Percentiles rank a stretch among this genome's conserved stretches.
Conservation (phyloP, 2,888 invertebrate genomes). For the Yponomeuta cagnagella region DNA sequence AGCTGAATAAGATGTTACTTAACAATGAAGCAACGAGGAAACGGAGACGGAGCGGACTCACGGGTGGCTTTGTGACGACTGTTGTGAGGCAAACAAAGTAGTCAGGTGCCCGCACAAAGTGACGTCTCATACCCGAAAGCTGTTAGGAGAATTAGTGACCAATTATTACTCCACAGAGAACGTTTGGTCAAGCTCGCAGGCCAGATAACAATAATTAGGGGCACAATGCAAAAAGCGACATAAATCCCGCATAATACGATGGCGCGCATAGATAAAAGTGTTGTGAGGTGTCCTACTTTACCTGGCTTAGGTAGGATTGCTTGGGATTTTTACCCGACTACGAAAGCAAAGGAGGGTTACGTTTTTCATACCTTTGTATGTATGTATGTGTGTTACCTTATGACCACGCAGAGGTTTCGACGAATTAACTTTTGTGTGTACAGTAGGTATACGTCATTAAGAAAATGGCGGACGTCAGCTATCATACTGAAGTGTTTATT, state of each 20-base stretch:
- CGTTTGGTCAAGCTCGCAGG: conserved; percentile 63
- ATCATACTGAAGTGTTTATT: too few species aligned
- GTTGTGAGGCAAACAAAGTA: conserved; percentile 42
- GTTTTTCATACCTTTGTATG: too few species aligned
- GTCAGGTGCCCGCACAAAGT: conserved; percentile 26
- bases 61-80: conserved; percentile 59
- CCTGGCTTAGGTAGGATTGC: conserved; percentile 41
- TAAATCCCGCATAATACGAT: conserved; percentile 74
- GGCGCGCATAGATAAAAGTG: conserved; percentile 55
- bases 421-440: too few species aligned
- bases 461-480: too few species aligned
- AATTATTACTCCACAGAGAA: conserved; percentile 67
- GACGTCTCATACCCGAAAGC: conserved; percentile 45
- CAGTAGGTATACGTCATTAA: too few species aligned
- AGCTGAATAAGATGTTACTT: conserved; percentile 58
- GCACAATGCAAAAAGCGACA: conserved; percentile 72
- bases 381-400: too few species aligned
- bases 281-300: conserved; percentile 44
- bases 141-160: conserved; percentile 73
- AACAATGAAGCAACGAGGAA: not conserved
- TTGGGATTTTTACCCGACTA: too few species aligned
- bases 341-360: too few species aligned
- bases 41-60: conserved; percentile 27
- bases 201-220: conserved; percentile 74
- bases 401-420: too few species aligned